A percentile compares a stretch with the other conserved stretches of the same genome.
phyloP scores from a whole-genome alignment of 2,888 invertebrate genomes.

The Anthrax anthrax region DNA sequence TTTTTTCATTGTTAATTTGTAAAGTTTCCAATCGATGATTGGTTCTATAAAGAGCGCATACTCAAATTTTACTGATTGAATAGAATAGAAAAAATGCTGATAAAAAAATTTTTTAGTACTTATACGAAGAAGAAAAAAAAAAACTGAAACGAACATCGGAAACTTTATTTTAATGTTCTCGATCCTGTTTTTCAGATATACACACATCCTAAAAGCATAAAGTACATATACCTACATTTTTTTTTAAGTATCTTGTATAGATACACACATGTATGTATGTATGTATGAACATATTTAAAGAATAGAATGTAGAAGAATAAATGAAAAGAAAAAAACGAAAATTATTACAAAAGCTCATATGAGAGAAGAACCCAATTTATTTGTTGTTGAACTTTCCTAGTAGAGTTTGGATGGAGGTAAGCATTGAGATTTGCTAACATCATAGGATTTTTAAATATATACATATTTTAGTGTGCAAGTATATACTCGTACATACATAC shows the following conservation, averaged over 20 bases:
- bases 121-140: no score
- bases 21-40: conserved; percentile 4
- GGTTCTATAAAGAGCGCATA: conserved; percentile 3
- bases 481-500: no score
- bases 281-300: background rate
- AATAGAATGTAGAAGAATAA: background rate
- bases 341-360: background rate
- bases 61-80: conserved; percentile 4
- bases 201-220: no score
- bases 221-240: no score
- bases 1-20: background rate
- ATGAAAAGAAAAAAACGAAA: background rate
- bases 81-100: background rate
- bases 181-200: no score
- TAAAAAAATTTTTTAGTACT: background rate
- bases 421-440: background rate
- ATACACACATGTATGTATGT: no score
- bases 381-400: conserved; percentile 6
- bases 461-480: no score
- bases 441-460: background rate
- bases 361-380: conserved; percentile 5
- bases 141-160: no score
- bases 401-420: background rate
- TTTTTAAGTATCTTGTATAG: no score
- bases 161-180: no score